Conservation (phyloP, 2,888 invertebrate species). For the Apomyelois bistriatella region DNA sequence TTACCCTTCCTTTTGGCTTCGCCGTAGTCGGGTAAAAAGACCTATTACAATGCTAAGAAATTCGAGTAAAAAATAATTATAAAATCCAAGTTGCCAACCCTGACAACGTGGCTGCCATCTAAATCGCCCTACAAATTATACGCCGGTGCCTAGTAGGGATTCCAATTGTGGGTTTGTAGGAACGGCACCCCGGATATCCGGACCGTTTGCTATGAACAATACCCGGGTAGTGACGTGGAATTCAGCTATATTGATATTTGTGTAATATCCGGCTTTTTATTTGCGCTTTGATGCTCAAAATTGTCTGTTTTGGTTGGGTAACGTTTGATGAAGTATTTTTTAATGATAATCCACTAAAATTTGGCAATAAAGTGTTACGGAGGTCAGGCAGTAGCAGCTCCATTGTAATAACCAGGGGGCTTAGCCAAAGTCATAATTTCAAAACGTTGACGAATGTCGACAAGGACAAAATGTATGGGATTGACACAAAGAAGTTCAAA, state of each 20-base stretch:
- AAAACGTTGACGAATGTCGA: too few species aligned
- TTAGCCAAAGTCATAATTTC: too few species aligned
- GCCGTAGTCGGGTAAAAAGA: too few species aligned
- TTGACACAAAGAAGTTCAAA: too few species aligned
- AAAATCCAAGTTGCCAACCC: neutral
- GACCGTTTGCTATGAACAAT: conserved; percentile 11
- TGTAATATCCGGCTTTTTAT: neutral
- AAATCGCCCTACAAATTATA: conserved; percentile 21
- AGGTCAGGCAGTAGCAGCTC: too few species aligned
- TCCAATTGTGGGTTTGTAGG: conserved; percentile 10
- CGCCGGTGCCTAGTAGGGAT: conserved; percentile 12
- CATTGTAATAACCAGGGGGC: too few species aligned
- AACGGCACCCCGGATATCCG: conserved; percentile 8
- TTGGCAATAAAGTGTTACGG: too few species aligned
- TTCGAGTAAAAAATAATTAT: neutral
- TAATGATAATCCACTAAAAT: too few species aligned
- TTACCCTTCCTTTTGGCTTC: too few species aligned
- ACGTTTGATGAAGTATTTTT: too few species aligned
- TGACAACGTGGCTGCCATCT: neutral
- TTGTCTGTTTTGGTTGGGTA: neutral
- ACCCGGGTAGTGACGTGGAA: conserved; percentile 1
- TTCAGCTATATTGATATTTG: conserved; percentile 4
- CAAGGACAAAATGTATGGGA: too few species aligned
- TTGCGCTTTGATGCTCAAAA: neutral
- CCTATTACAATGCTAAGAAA: too few species aligned